Conservation (phyloP, 1,140 invertebrate species). For the Bombus pascuorum region DNA sequence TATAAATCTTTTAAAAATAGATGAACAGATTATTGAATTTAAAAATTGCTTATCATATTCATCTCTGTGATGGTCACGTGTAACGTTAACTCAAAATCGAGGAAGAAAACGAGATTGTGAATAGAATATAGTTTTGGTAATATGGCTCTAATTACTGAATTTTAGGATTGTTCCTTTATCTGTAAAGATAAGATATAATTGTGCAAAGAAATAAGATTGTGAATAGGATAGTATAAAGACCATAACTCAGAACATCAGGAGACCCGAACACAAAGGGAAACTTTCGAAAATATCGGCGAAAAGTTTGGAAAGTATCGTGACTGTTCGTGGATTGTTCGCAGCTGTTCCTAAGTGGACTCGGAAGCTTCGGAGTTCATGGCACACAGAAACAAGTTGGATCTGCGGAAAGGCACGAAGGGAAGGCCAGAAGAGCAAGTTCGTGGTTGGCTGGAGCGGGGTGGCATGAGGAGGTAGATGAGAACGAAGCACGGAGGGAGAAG, state of each 20-base stretch:
- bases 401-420: constrained; percentile 71
- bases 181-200: too few species aligned
- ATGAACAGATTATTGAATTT: background rate
- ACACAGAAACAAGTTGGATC: constrained; percentile 70
- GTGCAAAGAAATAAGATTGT: background rate
- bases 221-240: background rate
- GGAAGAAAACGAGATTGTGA: background rate
- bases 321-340: constrained; percentile 54
- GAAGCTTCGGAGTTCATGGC: constrained; percentile 73
- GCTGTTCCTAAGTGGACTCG: constrained; percentile 69
- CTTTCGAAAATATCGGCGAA: background rate
- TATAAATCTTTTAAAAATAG: too few species aligned
- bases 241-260: too few species aligned
- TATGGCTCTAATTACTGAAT: too few species aligned
- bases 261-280: background rate
- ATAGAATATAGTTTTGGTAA: background rate
- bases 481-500: constrained; percentile 44
- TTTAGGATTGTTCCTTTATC: too few species aligned
- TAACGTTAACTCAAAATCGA: too few species aligned
- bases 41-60: background rate
- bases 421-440: constrained; percentile 70
- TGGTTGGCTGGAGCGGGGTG: constrained; percentile 56
- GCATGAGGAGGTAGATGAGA: constrained; percentile 62
- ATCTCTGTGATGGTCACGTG: background rate
- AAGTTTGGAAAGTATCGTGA: background rate